A percentile compares a stretch with the other conserved stretches of the same genome.
These are phyloP conservation scores for Chloroceryle amazona DNA, from an alignment of 2,797 vertebrate species.

Conservation along the genomic window DNA sequence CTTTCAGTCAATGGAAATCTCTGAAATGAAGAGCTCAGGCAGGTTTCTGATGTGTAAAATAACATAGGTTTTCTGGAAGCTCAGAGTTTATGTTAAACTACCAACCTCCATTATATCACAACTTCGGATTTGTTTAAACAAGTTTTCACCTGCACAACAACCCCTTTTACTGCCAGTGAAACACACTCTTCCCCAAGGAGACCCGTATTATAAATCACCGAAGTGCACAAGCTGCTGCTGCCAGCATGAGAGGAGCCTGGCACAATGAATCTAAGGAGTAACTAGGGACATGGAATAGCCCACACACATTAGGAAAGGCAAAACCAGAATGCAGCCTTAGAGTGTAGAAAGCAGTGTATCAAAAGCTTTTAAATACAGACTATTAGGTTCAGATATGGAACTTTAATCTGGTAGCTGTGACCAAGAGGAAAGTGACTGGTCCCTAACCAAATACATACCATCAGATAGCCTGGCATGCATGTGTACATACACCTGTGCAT, in stretches of 20 bases:
- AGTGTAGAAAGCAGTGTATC: not conserved
- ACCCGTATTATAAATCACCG: constrained; percentile 43
- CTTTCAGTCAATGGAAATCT: not conserved
- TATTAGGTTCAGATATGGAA: not conserved
- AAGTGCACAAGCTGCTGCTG: constrained; percentile 46
- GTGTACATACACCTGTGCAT: not conserved
- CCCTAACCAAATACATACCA: not conserved
- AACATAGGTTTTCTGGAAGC: constrained; percentile 1
- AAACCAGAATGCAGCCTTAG: not conserved
- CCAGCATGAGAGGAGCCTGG: constrained; percentile 52
- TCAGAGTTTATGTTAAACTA: constrained; percentile 27
- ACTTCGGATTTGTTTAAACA: constrained; percentile 71
- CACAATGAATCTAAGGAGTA: constrained; percentile 39
- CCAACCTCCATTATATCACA: constrained; percentile 40
- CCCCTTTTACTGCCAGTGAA: constrained; percentile 54
- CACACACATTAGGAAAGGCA: constrained; percentile 12
- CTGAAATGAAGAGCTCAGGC: not conserved
- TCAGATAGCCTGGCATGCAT: not conserved
- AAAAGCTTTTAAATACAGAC: not conserved
- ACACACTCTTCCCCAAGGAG: constrained; percentile 54
- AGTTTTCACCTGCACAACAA: constrained; percentile 72
- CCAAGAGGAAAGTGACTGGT: not conserved
- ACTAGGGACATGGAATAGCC: constrained; percentile 40
- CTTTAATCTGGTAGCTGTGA: not conserved
- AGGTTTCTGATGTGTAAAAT: constrained; percentile 2